A percentile compares a stretch with the other conserved stretches of the same genome.
Conservation (phyloP, 2,113 vertebrate genomes). For the Anhinga anhinga region DNA sequence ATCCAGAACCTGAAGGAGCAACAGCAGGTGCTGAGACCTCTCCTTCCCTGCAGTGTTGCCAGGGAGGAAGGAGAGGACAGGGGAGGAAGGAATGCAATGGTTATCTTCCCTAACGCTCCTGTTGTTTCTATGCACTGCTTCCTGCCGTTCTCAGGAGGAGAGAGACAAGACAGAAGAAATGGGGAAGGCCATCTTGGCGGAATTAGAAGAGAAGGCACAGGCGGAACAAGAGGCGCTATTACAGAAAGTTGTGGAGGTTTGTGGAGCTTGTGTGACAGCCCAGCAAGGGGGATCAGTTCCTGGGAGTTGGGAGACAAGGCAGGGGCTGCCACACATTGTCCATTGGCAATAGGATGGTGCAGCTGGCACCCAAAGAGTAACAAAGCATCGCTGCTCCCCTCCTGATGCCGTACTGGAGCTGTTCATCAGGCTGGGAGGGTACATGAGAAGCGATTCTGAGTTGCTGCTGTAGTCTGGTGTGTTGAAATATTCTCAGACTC, state of each 20-base stretch:
- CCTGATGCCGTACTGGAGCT: fast-evolving
- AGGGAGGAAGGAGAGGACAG: background rate
- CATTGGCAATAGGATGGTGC: fast-evolving
- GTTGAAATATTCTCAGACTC: background rate
- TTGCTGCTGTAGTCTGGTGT: background rate
- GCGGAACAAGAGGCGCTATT: background rate
- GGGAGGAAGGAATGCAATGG: background rate
- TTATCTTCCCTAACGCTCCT: background rate
- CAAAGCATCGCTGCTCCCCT: background rate
- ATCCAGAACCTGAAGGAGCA: slow-evolving; percentile 26
- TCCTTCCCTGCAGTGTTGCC: background rate
- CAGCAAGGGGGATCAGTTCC: background rate
- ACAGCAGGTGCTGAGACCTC: slow-evolving; percentile 45
- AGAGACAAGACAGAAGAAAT: background rate
- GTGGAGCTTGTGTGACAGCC: background rate
- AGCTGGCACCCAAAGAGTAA: background rate
- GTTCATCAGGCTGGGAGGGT: background rate
- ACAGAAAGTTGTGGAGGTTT: slow-evolving; percentile 1
- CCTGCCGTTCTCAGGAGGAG: background rate
- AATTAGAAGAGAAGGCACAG: background rate
- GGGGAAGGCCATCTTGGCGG: background rate
- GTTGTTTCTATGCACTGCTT: background rate
- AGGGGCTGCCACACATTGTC: background rate
- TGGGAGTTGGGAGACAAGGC: background rate
- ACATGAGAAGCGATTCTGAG: background rate